phyloP scores from a whole-genome alignment of 35 echinoderm and acorn worm species.

The Chiridota heheva region DNA sequence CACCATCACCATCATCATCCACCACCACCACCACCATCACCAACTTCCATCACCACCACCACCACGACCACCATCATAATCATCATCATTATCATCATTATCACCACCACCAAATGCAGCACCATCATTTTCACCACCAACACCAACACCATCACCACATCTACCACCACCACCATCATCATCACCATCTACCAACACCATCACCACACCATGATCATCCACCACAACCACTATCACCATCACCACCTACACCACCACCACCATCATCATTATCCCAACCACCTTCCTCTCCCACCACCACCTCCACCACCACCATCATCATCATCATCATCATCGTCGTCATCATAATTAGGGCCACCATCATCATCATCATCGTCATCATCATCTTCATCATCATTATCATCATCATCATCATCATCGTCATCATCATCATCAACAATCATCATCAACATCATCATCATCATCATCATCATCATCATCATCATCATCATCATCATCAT shows the following conservation, averaged over 20 bases:
- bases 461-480: constrained; percentile 24
- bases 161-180: neutral
- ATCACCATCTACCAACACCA: constrained; percentile 17
- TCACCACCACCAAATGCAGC: too few relatives aligned
- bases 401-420: neutral
- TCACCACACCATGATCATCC: constrained; percentile 13
- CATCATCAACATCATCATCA: constrained; percentile 24
- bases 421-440: neutral
- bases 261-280: constrained; percentile 9
- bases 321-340: constrained; percentile 4
- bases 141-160: constrained; percentile 10
- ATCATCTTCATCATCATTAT: constrained; percentile 3
- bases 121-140: constrained; percentile 8
- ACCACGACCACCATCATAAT: too few relatives aligned
- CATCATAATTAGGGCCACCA: neutral
- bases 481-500: constrained; percentile 1
- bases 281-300: constrained; percentile 13
- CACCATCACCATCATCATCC: too few relatives aligned
- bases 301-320: constrained; percentile 14
- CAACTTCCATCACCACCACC: too few relatives aligned
- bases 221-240: neutral
- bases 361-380: constrained; percentile 18
- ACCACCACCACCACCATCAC: too few relatives aligned
- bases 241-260: constrained; percentile 11
- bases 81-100: neutral